A percentile compares a stretch with the other conserved stretches of the same genome.
Conservation (phyloP, 2,888 invertebrate genomes). For the Flexamia atlantica region DNA sequence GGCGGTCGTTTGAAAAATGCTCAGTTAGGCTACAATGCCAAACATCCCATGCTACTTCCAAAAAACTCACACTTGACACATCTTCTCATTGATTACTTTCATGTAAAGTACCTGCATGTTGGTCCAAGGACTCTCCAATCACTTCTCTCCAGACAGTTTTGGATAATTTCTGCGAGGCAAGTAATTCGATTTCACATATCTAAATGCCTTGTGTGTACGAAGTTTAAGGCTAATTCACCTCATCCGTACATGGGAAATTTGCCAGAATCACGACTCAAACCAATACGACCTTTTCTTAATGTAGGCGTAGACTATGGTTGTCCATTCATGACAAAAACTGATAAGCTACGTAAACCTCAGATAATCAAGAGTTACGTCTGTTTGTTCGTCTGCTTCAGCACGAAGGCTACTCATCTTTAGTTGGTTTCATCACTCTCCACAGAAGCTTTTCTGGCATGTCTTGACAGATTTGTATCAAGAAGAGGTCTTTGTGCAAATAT, state of each 20-base stretch:
- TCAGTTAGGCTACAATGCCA: not conserved
- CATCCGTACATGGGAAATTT: constrained; percentile 61
- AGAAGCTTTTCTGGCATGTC: constrained; percentile 71
- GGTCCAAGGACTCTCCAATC: constrained; percentile 53
- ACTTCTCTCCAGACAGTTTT: constrained; percentile 30
- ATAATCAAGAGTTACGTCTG: constrained; percentile 67
- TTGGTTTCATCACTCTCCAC: constrained; percentile 70
- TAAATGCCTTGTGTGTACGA: constrained; percentile 35
- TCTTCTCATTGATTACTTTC: constrained; percentile 62
- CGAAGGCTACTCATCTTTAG: constrained; percentile 72
- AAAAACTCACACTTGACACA: constrained; percentile 54
- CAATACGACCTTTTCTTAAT: constrained; percentile 30
- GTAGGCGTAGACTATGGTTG: constrained; percentile 62
- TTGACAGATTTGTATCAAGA: constrained; percentile 71
- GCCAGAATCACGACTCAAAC: not conserved
- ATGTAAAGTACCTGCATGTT: constrained; percentile 55
- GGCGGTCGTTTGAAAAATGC: constrained; percentile 63
- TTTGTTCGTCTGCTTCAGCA: constrained; percentile 70
- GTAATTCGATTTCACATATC: not conserved
- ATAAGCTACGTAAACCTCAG: not conserved
- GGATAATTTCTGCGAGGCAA: constrained; percentile 48
- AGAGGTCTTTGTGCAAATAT: constrained; percentile 70
- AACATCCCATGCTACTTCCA: constrained; percentile 63
- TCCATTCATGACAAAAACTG: constrained; percentile 24
- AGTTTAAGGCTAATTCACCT: not conserved